phyloP scores from a whole-genome alignment of 2,888 invertebrate species.

The Cheiracanthium punctorium region DNA sequence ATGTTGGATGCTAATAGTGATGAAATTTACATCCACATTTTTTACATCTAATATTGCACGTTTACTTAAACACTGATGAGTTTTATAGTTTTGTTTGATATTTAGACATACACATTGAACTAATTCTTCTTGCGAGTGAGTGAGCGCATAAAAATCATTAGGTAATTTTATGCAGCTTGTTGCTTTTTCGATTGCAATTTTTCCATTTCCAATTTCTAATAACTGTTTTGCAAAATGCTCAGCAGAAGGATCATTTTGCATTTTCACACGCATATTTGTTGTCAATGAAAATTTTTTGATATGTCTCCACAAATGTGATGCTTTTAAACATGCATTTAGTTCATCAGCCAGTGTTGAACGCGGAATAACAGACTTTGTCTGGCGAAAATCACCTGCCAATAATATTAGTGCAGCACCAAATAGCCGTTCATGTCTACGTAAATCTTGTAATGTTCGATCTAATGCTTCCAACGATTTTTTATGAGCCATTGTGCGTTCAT shows the following conservation, averaged over 20 bases:
- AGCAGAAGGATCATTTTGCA: not conserved
- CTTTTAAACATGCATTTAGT: too few species aligned
- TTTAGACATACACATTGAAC: constrained; percentile 26
- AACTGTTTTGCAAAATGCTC: constrained; percentile 46
- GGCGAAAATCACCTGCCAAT: too few species aligned
- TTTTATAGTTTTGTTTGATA: constrained; percentile 23
- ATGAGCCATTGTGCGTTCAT: too few species aligned
- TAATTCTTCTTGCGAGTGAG: not conserved
- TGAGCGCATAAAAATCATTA: not conserved
- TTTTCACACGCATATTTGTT: too few species aligned
- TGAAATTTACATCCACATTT: constrained; percentile 31
- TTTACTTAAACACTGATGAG: constrained; percentile 47
- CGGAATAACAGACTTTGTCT: too few species aligned
- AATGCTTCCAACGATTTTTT: too few species aligned
- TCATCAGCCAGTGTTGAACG: too few species aligned
- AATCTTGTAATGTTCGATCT: too few species aligned
- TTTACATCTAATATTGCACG: constrained; percentile 64
- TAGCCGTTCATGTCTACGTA: too few species aligned
- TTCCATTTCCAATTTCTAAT: constrained; percentile 48
- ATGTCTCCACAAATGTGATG: too few species aligned
- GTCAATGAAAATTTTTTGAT: too few species aligned
- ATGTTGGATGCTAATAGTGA: constrained; percentile 6
- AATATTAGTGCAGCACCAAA: too few species aligned
- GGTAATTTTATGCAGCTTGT: not conserved
- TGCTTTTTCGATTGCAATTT: not conserved